Evolutionary conservation across 2,888 invertebrate species (phyloP), one percentile per base, ranked within the genome.

Genomic region (Cartodere bifasciata): DNA sequence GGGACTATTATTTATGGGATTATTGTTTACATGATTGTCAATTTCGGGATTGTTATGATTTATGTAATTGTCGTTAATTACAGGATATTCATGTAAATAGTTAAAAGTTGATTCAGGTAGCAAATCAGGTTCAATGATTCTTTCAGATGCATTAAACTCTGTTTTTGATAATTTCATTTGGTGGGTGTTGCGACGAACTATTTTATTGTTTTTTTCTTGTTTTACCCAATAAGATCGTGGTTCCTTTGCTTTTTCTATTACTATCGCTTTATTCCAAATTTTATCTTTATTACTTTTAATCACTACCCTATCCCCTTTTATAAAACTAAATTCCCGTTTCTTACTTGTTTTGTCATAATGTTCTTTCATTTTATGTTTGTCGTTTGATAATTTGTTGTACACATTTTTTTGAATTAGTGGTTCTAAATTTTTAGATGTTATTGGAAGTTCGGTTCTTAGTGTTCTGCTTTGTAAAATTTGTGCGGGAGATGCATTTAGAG

Each of bases 391-490:
- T 22, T n/a, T 22, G 23, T 31, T 16, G 13, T 31, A 34, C 24
- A 31, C 23, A 13, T 35, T 29, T 15, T 29, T 21, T 29, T 38
- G 29, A 15, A 43, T 37, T 37, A 39, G 35, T 7, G 38, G 39
- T 30, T 42, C 30, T 31, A 43, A 31, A 11, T 37, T 29, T 13
- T 17, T 27, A 10, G 5, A 16, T 3, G 31, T 29, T 12, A 38
- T 20, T 3, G 41, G 42, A 22, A 44, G 13, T 34, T 34, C 34
- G 14, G 37, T 33, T 31, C 33, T 29, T 12, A 44, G 12, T 4
- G 3, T 28, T 28, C 42, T 40, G 26, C 39, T 41, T 14, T 43
- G 37, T 15, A 41, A 31, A 13, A 41, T 44, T 36, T 44, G 39
- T 10, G 39, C 32, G n/a, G 41, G 41, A 13, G 40, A 40, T 14